phyloP scores from a whole-genome alignment of 2,888 invertebrate species.

The Suillia variegata region DNA sequence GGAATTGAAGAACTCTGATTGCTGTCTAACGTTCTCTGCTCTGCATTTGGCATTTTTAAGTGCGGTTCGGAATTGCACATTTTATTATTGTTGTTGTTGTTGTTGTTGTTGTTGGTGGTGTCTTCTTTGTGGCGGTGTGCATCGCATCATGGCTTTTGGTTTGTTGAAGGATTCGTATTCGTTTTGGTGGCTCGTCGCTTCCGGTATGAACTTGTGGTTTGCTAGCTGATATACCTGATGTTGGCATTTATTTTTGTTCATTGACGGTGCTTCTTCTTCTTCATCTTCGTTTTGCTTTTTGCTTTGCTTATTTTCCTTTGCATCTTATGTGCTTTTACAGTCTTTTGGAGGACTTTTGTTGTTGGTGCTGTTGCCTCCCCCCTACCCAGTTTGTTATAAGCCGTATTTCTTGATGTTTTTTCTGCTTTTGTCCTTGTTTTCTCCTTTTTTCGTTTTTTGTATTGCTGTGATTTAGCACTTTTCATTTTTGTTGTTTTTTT shows the following conservation, averaged over 20 bases:
- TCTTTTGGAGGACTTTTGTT: too few species aligned
- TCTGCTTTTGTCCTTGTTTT: neutral
- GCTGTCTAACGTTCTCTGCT: too few species aligned
- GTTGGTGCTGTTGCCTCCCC: conserved; percentile 6
- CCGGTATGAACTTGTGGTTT: neutral
- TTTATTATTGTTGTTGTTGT: neutral
- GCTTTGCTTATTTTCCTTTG: neutral
- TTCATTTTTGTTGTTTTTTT: too few species aligned
- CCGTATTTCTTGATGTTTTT: neutral
- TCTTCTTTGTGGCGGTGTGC: neutral
- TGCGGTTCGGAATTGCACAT: neutral
- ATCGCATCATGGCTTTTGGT: neutral
- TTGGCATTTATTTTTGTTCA: conserved; percentile 31
- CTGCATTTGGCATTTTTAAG: neutral
- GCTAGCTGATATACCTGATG: conserved; percentile 24
- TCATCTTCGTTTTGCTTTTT: neutral
- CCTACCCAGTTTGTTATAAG: neutral
- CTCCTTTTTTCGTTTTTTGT: too few species aligned
- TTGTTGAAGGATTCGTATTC: neutral
- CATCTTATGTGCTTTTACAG: too few species aligned
- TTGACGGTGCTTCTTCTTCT: neutral
- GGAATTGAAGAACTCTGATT: neutral
- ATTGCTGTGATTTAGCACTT: too few species aligned
- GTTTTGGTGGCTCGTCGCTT: neutral
- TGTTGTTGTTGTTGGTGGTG: too few species aligned